Percentiles rank a stretch among this genome's conserved stretches.
Evolutionary conservation across 2,113 vertebrate species (phyloP).

Genomic region (Notarius quadriscutis): DNA sequence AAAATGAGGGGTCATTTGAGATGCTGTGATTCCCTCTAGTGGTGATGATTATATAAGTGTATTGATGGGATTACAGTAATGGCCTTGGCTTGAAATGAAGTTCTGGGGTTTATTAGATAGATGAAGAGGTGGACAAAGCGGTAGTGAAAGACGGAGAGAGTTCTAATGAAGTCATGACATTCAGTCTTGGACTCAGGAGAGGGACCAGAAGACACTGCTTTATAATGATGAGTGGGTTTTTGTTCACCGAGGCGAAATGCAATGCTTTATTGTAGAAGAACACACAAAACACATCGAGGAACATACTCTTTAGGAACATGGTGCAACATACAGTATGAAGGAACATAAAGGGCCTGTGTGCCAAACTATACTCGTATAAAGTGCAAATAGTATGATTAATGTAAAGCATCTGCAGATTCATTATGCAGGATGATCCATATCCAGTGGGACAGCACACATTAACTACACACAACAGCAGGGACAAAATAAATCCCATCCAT

Average conservation of each 20-base stretch:
- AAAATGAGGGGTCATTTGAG: constrained; percentile 40
- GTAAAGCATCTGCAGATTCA: neutral
- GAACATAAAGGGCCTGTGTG: neutral
- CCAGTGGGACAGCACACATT: neutral
- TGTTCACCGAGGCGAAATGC: neutral
- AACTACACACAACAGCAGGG: neutral
- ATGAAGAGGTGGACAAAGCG: neutral
- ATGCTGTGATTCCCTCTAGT: constrained; percentile 63
- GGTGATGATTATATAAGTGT: constrained; percentile 29
- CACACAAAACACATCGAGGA: neutral
- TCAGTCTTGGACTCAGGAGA: neutral
- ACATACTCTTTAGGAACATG: neutral
- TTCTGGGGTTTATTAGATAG: constrained; percentile 9
- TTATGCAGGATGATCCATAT: neutral
- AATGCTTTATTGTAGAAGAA: neutral
- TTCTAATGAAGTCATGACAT: neutral
- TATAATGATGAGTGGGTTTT: neutral
- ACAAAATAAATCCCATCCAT: neutral
- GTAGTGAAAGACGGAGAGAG: neutral
- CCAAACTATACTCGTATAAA: neutral
- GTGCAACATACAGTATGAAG: neutral
- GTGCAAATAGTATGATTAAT: neutral
- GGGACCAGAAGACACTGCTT: neutral
- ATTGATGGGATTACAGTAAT: constrained; percentile 8
- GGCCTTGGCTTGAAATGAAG: constrained; percentile 24